Base-by-base conservation (phyloP, 2,888 invertebrate genomes). In the Carpatolechia fugitivella region DNA sequence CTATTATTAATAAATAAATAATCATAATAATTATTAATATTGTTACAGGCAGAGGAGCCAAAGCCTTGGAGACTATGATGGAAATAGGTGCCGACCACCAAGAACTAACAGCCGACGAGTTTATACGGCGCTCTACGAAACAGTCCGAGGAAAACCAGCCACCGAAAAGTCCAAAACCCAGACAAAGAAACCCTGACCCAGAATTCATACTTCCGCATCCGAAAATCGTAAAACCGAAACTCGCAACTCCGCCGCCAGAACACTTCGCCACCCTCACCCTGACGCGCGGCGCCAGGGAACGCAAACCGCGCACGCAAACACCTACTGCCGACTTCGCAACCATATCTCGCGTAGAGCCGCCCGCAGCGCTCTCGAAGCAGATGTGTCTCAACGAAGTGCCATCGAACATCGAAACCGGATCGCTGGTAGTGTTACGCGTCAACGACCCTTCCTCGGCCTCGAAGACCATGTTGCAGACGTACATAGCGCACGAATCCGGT, bases 391-490 rank as follows among this genome's bases (percentile, higher is more conserved):
- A 24, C 24, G 62, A 68, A 4, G 68, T 84, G 2, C 82, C 86
- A 2, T 50, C 75, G 0, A 86, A 89, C 56, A 84, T 89, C 0
- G 85, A 88, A 56, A 72, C 69, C 0, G 90, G 89, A 0, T 90
- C 90, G 0, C 60, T 90, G 36, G 89, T 90, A 0, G 86, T 89
- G 0, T 60, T 90, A 1, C 82, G 88, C 0, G 87, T 88, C 0
- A 78, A 85, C 47, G 88, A 89, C 59, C 89, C 90, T 0, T 72
- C 75, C 24, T 80, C 82, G 0, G 85, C 90, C 0, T 70, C 85
- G 0, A 86, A 86, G 61, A 87, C 88, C 56, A 86, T 88, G 80
- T 62, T 89, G 0, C 90, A 90, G 53, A 89, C 89, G 0, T 90
- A 89, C 58, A 82, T 89, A 51, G 81, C 88, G 0, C 72, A 80